Conservation (phyloP, 2,888 invertebrate genomes). For the Drosophila percnosoma region DNA sequence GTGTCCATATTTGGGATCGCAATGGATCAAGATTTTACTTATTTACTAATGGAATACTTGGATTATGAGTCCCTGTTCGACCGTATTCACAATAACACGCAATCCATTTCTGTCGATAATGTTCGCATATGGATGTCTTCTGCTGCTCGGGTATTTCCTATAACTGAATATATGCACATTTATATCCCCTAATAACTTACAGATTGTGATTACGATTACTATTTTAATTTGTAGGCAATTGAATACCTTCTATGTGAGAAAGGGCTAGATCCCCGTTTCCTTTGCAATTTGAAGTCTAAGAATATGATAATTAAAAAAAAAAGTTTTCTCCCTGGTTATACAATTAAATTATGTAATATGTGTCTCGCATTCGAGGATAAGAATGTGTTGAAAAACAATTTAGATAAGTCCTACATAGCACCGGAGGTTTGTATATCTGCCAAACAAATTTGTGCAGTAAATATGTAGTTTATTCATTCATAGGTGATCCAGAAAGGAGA, state of each 20-base stretch:
- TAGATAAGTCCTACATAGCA: slow-evolving; percentile 7
- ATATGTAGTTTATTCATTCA: too few species aligned
- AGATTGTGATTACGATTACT: neutral
- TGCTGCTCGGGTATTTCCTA: neutral
- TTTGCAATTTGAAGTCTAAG: slow-evolving; percentile 1
- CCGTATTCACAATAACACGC: neutral
- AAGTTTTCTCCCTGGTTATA: too few species aligned
- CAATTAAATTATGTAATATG: neutral
- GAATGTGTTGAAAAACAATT: neutral
- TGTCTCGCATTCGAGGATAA: neutral
- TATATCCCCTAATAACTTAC: neutral
- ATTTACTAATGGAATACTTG: neutral
- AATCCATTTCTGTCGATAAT: fast-evolving
- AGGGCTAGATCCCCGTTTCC: neutral
- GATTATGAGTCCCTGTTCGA: neutral
- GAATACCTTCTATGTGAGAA: neutral
- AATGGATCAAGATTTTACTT: neutral
- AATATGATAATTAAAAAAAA: slow-evolving; percentile 11
- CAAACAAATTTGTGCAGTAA: neutral
- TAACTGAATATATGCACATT: neutral
- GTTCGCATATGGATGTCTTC: neutral
- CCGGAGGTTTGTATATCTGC: slow-evolving; percentile 18
- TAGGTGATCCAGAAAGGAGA: neutral
- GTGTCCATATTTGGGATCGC: neutral
- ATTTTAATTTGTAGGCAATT: slow-evolving; percentile 1